phyloP scores from a whole-genome alignment of 2,113 vertebrate genomes.

The Eulemur macaco region DNA sequence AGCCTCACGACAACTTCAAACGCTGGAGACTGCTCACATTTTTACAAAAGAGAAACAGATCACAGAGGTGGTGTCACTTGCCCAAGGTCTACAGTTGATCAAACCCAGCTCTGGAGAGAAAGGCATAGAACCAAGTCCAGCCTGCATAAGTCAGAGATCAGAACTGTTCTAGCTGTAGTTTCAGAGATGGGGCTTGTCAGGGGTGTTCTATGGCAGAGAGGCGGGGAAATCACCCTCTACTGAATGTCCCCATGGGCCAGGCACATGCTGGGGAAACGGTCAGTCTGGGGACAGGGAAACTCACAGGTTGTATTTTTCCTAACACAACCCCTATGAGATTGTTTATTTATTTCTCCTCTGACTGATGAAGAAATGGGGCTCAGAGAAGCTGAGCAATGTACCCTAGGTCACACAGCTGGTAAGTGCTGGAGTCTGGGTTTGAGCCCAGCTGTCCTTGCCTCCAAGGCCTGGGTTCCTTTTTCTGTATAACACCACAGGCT shows the following conservation, averaged over 20 bases:
- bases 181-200: neutral
- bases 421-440: neutral
- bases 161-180: neutral
- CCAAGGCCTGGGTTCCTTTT: neutral
- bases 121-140: too few relatives aligned
- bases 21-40: neutral
- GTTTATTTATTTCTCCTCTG: neutral
- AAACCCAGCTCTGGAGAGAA: neutral
- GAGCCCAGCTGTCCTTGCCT: neutral
- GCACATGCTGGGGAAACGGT: fast-evolving
- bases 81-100: fast-evolving
- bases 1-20: neutral
- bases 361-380: neutral
- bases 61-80: neutral
- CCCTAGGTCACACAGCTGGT: neutral
- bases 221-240: neutral
- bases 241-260: fast-evolving
- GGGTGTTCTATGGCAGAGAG: neutral
- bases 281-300: neutral
- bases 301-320: neutral
- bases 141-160: neutral
- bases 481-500: neutral
- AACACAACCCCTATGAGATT: neutral
- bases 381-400: neutral
- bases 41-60: neutral